Conservation (phyloP, 2,888 invertebrate species). For the Cheilosia soror region DNA sequence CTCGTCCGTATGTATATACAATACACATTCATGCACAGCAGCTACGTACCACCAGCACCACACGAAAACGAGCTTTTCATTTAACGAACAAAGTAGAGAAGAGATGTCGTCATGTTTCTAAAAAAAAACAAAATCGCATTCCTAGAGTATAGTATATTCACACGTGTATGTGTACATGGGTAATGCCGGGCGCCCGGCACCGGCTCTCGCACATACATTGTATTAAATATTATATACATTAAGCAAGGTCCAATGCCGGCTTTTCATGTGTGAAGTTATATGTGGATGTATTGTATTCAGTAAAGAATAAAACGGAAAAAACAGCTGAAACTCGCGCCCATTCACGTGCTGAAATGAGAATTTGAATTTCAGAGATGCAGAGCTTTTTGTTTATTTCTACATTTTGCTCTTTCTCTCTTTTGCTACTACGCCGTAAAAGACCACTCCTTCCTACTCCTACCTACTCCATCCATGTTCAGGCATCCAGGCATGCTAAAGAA, state of each 20-base stretch:
- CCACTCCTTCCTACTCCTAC: too few relatives aligned
- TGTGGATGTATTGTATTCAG: neutral
- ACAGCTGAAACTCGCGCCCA: slow-evolving; percentile 57
- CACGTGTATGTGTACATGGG: neutral
- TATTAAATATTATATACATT: neutral
- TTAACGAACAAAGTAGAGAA: neutral
- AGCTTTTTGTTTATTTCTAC: slow-evolving; percentile 12
- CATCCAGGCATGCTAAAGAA: neutral
- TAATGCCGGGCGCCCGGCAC: slow-evolving; percentile 37
- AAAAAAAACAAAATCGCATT: slow-evolving; percentile 39
- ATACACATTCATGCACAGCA: slow-evolving; percentile 13
- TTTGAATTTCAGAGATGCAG: slow-evolving; percentile 7
- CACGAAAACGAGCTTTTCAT: slow-evolving; percentile 34
- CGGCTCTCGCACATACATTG: slow-evolving; percentile 22
- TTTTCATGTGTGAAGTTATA: slow-evolving; percentile 20
- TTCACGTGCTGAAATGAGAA: slow-evolving; percentile 55
- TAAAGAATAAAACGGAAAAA: slow-evolving; percentile 6
- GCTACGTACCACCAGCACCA: slow-evolving; percentile 18
- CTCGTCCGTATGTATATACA: too few relatives aligned
- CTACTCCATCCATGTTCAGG: neutral
- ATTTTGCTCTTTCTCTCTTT: neutral
- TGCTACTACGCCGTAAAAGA: neutral
- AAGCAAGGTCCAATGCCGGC: slow-evolving; percentile 46
- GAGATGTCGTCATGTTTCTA: slow-evolving; percentile 61
- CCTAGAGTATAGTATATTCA: neutral